A percentile compares a stretch with the other conserved stretches of the same genome.
These are phyloP conservation scores for Acronicta aceris DNA, from an alignment of 2,888 invertebrate genomes.

Conservation along the genomic window DNA sequence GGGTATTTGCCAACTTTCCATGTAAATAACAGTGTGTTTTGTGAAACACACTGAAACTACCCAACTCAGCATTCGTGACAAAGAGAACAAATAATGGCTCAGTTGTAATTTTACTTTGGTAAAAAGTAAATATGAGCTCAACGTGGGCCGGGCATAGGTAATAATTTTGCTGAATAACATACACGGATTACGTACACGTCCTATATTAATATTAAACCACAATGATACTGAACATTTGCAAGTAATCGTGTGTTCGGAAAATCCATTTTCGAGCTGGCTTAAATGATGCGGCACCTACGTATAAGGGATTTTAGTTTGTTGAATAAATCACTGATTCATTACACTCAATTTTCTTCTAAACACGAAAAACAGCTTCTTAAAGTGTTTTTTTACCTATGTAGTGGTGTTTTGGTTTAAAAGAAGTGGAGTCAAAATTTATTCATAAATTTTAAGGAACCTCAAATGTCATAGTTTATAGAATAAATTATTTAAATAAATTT, in stretches of 20 bases:
- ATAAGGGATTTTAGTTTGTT: too few species aligned
- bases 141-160: conserved; percentile 37
- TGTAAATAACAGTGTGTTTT: conserved; percentile 60
- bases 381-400: too few species aligned
- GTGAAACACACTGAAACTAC: conserved; percentile 51
- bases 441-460: too few species aligned
- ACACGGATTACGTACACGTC: conserved; percentile 1
- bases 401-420: too few species aligned
- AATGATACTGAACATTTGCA: not conserved
- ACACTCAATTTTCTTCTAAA: too few species aligned
- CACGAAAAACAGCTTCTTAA: too few species aligned
- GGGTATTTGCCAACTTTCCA: conserved; percentile 59
- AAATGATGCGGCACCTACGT: too few species aligned
- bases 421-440: too few species aligned
- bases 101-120: conserved; percentile 49
- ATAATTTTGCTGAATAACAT: conserved; percentile 29
- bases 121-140: conserved; percentile 44
- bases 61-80: conserved; percentile 48
- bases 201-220: not conserved
- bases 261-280: not conserved
- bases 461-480: too few species aligned
- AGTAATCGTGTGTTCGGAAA: not conserved
- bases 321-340: too few species aligned
- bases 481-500: too few species aligned
- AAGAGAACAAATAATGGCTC: conserved; percentile 55